Conservation (phyloP, 2,113 vertebrate species). For the Clarias batrachus region DNA sequence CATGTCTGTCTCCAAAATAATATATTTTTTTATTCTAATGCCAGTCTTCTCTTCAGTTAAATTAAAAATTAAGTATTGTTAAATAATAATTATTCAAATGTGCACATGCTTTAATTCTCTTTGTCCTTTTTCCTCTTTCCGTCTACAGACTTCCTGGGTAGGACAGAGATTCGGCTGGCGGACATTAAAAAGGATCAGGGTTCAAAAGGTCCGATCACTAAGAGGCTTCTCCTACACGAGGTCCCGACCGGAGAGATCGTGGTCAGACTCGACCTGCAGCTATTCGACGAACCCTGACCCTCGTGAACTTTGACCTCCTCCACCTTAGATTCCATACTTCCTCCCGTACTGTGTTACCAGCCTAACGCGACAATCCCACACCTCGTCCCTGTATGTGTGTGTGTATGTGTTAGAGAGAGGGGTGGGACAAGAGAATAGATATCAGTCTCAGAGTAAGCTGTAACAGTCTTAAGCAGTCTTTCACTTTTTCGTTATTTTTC, state of each 20-base stretch:
- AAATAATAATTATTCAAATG: neutral
- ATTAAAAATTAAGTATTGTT: too few species aligned
- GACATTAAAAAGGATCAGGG: constrained; percentile 99
- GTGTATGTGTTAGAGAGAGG: constrained; percentile 15
- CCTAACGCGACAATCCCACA: constrained; percentile 54
- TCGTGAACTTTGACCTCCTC: constrained; percentile 10
- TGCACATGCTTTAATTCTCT: neutral
- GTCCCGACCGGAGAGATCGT: constrained; percentile 98
- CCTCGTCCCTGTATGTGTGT: constrained; percentile 44
- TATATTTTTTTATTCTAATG: neutral
- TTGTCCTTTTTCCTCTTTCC: neutral
- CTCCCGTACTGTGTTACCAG: constrained; percentile 47
- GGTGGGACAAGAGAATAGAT: neutral
- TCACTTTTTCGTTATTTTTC: neutral
- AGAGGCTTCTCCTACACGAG: constrained; percentile 94
- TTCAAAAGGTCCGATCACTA: constrained; percentile 96
- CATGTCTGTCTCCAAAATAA: neutral
- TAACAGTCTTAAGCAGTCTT: constrained; percentile 39
- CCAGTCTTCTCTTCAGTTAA: neutral
- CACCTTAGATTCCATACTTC: constrained; percentile 2
- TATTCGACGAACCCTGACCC: constrained; percentile 90
- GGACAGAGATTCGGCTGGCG: constrained; percentile 96
- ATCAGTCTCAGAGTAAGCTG: constrained; percentile 30
- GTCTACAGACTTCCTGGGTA: constrained; percentile 88
- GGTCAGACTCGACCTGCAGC: constrained; percentile 91